Base-by-base conservation (phyloP, 2,888 invertebrate genomes). In the Volucella zonaria region DNA sequence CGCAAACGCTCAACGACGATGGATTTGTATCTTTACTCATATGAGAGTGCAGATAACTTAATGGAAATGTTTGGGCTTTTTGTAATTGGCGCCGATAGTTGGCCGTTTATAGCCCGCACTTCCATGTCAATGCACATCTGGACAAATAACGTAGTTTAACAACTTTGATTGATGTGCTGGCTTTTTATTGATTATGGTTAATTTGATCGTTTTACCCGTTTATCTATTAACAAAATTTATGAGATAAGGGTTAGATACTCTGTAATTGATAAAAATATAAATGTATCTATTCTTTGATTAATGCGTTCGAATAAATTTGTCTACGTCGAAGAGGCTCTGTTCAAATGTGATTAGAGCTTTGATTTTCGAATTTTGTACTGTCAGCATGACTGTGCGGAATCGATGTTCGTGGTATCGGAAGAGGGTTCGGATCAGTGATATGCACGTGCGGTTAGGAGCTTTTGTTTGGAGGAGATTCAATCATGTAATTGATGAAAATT, bases 161-260 rank as follows among this genome's bases (percentile, higher is more conserved):
- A 42, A 12, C 38, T 68, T 56, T 77, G 77, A 77, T 77, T 70
- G 70, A 77, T 77, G 61, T 68, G 68, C 54, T 51, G 14, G 45
- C 23, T 14, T 18, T 23, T 23, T 47, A 12, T 38, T 66, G 38
- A 18, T 42, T 43, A n/a, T 52, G 38, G 52, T 45, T 38, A 67
- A 76, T 52, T 67, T 47, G 40, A 54, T 54, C 40, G 42, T 61
- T 49, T 58, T 11, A 18, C 62, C 15, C 14, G 12, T 52, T 11
- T n/a, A 62, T 45, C 45, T 38, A 14, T 23, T 52, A 54, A 54
- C 66, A 9, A 42, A 52, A 11, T 8, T 45, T 14, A 18, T n/a
- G 8, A 10, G 15, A 38, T 40, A 70, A 40, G 11, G n/a, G 4
- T 40, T 40, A 14, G 66, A 66, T 23, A 40, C 23, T 4, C 23